phyloP scores from a whole-genome alignment of 1,140 invertebrate species.

The Agrypnia vestita region DNA sequence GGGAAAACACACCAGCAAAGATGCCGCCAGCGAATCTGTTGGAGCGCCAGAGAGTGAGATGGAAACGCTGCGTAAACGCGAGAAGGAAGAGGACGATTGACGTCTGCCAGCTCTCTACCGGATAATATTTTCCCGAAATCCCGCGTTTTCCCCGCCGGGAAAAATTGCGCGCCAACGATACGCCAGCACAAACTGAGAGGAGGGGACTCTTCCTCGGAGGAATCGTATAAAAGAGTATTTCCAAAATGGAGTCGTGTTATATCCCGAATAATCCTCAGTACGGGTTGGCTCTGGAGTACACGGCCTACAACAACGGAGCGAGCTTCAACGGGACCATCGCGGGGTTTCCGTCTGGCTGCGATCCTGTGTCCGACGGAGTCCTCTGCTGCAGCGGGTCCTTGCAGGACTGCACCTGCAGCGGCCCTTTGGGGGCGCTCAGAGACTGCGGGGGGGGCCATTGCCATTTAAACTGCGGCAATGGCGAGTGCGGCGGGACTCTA shows the following conservation, averaged over 20 bases:
- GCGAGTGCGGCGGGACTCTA: conserved; percentile 8
- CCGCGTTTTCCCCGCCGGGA: not conserved
- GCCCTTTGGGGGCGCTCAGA: conserved; percentile 61
- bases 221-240: conserved; percentile 52
- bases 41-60: conserved; percentile 56
- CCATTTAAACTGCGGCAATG: conserved; percentile 49
- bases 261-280: conserved; percentile 72
- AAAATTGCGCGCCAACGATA: conserved; percentile 38
- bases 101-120: conserved; percentile 16
- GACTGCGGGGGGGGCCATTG: conserved; percentile 65
- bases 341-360: conserved; percentile 38
- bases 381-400: conserved; percentile 65
- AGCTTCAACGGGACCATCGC: conserved; percentile 62
- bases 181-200: not conserved
- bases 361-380: conserved; percentile 40
- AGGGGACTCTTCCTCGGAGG: conserved; percentile 19
- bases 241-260: conserved; percentile 70
- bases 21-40: conserved; percentile 43
- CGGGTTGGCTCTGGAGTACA: conserved; percentile 67
- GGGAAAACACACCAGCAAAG: conserved; percentile 35
- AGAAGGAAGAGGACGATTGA: conserved; percentile 52
- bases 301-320: conserved; percentile 63
- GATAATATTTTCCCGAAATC: conserved; percentile 46
- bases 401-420: conserved; percentile 64
- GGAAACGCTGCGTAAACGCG: conserved; percentile 49